Evolutionary conservation across 2,888 invertebrate genomes (phyloP), one percentile per base, ranked within the genome.

Genomic region (Trichogramma evanescens): DNA sequence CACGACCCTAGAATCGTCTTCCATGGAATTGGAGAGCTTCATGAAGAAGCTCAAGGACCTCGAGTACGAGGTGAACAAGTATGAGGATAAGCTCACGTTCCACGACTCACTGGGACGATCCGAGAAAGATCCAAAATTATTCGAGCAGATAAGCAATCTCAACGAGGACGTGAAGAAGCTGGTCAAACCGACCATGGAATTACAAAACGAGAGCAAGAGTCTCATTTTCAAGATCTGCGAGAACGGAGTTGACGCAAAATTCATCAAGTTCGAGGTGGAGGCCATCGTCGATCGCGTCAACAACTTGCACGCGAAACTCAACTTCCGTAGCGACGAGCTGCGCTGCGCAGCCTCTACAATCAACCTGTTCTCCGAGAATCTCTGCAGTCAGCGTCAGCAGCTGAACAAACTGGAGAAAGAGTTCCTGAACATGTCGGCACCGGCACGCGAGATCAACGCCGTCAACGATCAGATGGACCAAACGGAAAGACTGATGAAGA

Each of bases 261-360:
- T 88, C 61, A 84, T 95, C 49, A 82, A 87, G 65, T 89, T 88
- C 66, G 91, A 93, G 69, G 89, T 93, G 0, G 87, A 88, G 61
- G 84, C 84, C 41, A 80, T 95, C 42, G 85, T 84, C 1, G 92
- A 92, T 70, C 82, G 90, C 41, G 86, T 90, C 66, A 84, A 86
- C 41, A 90, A 91, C 65, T 79, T 95, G 56, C 87, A 89, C 69
- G 83, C 86, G 0, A 84, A 89, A 66, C 83, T 95, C 4, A 87
- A 87, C 58, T 91, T 92, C 68, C 85, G 93, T 4, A 88, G 88
- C 69, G 87, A 86, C 54, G 86, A 89, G 66, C 77, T 95, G 56
- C 91, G 93, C 66, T 91, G 91, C 0, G 93, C 93, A 0, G 91
- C 93, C 0, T 89, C 89, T 0, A 93, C 93, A 0, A 87, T 93